A percentile compares a stretch with the other conserved stretches of the same genome.
phyloP scores from a whole-genome alignment of 2,113 vertebrate species.

The Octodon degus region DNA sequence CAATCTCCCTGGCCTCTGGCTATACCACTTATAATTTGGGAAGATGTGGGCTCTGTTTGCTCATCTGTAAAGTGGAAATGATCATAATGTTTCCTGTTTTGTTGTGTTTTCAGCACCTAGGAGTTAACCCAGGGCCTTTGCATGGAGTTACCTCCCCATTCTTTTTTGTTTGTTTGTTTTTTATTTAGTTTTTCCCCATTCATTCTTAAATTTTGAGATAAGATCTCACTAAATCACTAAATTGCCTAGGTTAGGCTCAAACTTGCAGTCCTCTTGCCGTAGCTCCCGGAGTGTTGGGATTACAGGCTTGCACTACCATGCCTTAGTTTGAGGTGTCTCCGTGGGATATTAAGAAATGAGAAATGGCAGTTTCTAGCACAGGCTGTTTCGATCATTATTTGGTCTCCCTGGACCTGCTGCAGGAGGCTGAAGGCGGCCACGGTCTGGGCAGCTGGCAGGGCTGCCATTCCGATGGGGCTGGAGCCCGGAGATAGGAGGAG shows the following conservation, averaged over 20 bases:
- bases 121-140: not conserved
- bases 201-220: not conserved
- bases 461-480: conserved; percentile 71
- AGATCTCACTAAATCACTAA: not conserved
- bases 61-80: not conserved
- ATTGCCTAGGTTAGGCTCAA: not conserved
- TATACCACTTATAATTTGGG: not conserved
- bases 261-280: not conserved
- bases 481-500: conserved; percentile 87
- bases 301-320: not conserved
- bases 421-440: conserved; percentile 87
- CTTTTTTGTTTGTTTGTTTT: no score
- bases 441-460: conserved; percentile 75
- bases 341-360: not conserved
- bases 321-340: not conserved
- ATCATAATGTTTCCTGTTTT: not conserved
- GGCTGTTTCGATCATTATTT: not conserved
- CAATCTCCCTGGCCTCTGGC: no score
- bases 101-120: not conserved
- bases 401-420: not conserved
- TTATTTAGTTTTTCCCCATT: no score
- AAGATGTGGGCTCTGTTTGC: not conserved
- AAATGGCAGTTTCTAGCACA: not conserved
- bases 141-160: not conserved
- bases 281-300: not conserved